Percentiles rank a stretch among this genome's conserved stretches.
Conservation (phyloP, 2,113 vertebrate genomes). For the Hipposideros armiger region DNA sequence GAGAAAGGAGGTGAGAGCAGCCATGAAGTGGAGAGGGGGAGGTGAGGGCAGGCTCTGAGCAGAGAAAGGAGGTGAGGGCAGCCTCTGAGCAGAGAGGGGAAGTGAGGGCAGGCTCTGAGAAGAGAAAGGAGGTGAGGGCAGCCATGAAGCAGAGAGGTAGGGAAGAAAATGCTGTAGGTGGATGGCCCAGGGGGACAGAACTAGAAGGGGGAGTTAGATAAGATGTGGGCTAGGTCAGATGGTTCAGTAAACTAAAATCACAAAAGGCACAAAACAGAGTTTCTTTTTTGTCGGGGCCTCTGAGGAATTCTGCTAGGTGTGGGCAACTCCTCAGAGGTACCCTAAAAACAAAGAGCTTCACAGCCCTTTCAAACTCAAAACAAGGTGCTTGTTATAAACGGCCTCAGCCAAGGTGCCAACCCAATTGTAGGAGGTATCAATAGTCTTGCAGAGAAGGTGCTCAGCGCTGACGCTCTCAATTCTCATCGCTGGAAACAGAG, state of each 20-base stretch:
- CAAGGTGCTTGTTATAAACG: neutral
- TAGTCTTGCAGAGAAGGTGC: neutral
- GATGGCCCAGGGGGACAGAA: neutral
- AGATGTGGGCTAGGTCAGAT: neutral
- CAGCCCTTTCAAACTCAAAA: constrained; percentile 25
- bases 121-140: neutral
- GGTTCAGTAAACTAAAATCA: constrained; percentile 11
- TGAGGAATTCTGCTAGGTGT: constrained; percentile 27
- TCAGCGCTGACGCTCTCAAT: neutral
- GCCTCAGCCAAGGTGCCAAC: neutral
- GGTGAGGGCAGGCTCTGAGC: neutral
- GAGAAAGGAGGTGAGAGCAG: neutral
- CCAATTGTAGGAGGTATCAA: neutral
- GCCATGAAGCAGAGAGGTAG: neutral
- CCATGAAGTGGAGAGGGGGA: neutral
- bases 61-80: neutral
- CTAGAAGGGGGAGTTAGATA: neutral
- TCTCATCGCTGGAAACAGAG: neutral
- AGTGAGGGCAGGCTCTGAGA: neutral
- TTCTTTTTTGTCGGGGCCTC: neutral
- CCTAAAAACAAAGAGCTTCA: constrained; percentile 28
- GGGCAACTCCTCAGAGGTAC: neutral
- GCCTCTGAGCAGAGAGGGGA: neutral
- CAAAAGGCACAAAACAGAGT: neutral
- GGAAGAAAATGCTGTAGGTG: neutral